Conservation (phyloP, 2,113 vertebrate species). For the Sapajus apella region DNA sequence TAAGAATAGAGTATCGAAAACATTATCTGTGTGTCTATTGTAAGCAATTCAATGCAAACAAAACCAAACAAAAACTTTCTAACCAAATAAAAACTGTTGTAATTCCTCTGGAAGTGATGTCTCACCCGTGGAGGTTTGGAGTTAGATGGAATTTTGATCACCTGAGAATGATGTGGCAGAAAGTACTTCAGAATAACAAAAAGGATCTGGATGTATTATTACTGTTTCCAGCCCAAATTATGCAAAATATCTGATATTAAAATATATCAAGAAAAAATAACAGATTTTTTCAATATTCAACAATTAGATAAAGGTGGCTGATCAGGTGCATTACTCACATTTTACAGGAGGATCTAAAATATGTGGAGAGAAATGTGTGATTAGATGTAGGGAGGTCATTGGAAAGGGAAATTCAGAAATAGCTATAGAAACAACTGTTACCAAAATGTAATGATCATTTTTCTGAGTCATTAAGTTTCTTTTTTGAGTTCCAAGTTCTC, state of each 20-base stretch:
- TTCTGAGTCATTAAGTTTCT: not conserved
- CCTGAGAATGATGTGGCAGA: not conserved
- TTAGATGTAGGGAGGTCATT: accelerated
- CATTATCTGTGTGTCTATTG: not conserved
- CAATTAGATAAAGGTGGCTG: not conserved
- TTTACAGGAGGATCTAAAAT: not conserved
- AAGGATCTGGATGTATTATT: not conserved
- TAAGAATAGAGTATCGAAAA: not conserved
- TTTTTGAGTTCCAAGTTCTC: not conserved
- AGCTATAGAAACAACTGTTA: not conserved
- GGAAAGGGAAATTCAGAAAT: not conserved
- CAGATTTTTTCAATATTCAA: not conserved
- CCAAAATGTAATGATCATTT: not conserved
- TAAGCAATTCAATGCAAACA: not conserved
- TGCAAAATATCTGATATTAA: not conserved
- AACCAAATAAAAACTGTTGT: not conserved
- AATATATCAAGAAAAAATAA: not conserved
- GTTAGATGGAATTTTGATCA: not conserved
- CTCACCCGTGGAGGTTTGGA: not conserved
- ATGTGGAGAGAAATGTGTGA: not conserved
- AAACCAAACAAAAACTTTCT: not conserved
- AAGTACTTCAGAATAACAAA: not conserved
- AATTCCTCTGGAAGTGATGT: not conserved
- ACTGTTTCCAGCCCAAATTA: not conserved
- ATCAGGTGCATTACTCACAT: not conserved